phyloP scores from a whole-genome alignment of 2,113 vertebrate genomes.

The Thalassoma bifasciatum region DNA sequence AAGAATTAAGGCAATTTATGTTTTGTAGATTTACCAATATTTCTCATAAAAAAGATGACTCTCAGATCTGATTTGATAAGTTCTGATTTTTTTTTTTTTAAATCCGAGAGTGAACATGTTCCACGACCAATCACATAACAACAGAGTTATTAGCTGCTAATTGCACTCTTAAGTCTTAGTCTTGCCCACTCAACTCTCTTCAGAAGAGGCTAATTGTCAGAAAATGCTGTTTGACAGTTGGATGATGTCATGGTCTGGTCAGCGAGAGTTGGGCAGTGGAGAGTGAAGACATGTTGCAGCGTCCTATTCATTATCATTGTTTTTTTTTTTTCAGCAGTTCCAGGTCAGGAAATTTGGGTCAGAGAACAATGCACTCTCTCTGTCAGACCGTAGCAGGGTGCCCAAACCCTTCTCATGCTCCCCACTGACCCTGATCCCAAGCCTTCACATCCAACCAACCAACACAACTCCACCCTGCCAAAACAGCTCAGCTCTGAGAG shows the following conservation, averaged over 20 bases:
- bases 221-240: conserved; percentile 61
- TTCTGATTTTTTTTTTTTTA: too few species aligned
- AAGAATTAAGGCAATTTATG: too few species aligned
- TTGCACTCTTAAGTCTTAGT: not conserved
- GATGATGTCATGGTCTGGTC: conserved; percentile 62
- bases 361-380: conserved; percentile 76
- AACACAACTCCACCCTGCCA: conserved; percentile 21
- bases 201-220: conserved; percentile 27
- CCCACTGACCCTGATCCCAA: conserved; percentile 55
- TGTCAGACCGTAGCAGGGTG: conserved; percentile 66
- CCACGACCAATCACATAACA: too few species aligned
- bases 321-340: conserved; percentile 58
- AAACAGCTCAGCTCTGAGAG: not conserved
- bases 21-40: too few species aligned
- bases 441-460: conserved; percentile 46
- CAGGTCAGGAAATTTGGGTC: conserved; percentile 78
- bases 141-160: not conserved
- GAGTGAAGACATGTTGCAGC: conserved; percentile 64
- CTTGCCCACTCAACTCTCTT: not conserved
- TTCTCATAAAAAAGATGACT: too few species aligned
- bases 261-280: conserved; percentile 45
- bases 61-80: too few species aligned
- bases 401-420: conserved; percentile 57
- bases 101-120: too few species aligned
- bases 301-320: conserved; percentile 57